Percentiles rank a stretch among this genome's conserved stretches.
These are phyloP conservation scores for Solenopsis invicta DNA, from an alignment of 1,140 invertebrate species.

Conservation along the genomic window DNA sequence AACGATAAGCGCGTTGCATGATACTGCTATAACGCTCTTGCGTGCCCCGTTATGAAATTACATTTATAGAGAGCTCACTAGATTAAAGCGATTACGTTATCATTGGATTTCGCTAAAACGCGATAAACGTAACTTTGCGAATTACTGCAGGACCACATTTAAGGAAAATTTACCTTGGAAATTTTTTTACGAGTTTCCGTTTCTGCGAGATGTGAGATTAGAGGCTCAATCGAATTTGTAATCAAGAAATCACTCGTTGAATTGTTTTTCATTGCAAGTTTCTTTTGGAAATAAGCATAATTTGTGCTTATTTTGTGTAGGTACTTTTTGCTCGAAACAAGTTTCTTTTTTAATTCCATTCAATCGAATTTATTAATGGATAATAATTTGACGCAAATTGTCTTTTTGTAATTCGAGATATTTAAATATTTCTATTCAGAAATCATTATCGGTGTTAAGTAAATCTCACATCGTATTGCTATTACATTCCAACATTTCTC, in stretches of 20 bases:
- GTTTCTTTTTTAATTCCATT: neutral
- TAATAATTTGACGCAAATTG: neutral
- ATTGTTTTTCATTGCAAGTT: neutral
- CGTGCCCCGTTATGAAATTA: conserved; percentile 51
- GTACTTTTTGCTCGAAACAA: neutral
- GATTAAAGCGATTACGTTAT: conserved; percentile 52
- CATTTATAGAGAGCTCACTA: conserved; percentile 57
- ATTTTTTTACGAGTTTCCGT: neutral
- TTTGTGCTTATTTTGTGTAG: neutral
- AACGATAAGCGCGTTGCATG: neutral
- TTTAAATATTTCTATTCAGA: neutral
- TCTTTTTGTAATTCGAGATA: neutral
- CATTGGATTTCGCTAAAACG: conserved; percentile 38
- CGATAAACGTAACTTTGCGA: conserved; percentile 40
- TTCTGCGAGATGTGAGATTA: neutral
- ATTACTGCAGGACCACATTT: conserved; percentile 37
- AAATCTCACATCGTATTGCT: neutral
- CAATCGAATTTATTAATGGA: neutral
- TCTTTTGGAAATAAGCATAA: neutral
- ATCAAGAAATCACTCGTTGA: conserved; percentile 27
- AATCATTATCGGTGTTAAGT: neutral
- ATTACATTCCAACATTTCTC: neutral
- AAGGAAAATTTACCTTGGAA: conserved; percentile 30
- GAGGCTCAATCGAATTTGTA: conserved; percentile 5
- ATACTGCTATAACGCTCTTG: conserved; percentile 22